Evolutionary conservation across 2,113 vertebrate species (phyloP), one percentile per base, ranked within the genome.

Genomic region (Perca fluviatilis): DNA sequence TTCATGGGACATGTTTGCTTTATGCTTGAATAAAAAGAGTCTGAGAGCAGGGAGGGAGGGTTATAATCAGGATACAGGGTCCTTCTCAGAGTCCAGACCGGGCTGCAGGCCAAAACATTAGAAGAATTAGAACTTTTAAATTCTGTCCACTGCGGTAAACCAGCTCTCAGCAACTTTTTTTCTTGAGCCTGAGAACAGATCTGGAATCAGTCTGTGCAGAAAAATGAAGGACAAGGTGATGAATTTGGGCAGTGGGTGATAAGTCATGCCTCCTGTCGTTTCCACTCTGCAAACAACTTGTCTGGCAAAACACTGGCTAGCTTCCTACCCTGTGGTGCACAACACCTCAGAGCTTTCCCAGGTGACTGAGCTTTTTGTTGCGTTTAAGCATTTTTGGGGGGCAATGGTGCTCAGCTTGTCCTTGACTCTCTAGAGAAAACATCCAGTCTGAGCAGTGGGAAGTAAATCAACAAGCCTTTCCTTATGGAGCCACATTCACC

Each of bases 41-140:
- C 36, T 64, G 15, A 4, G 33, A 19, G 53, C 3, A 6, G 69
- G 33, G 63, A 13, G 50, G 27, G 33, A 3, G 66, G 7, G 46
- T 63, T 18, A 21, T 18, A 21, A 62, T 54, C 62, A 87, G 74
- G 69, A 65, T 40, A 79, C 36, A 54, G 36, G 57, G 54, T 33
- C 5, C 57, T 30, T 43, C 75, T 77, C 74, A 9, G 16, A 60
- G 72, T 57, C 49, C 73, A 58, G 0, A 57, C 72, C 0, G 18
- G 91, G 89, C 83, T 7, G 23, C 27, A 5, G 23, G 88, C 90
- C 89, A 92, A 81, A 78, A 63, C 79, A 67, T 64, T 10, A 73
- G 18, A 60, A 78, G 85, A 83, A 86, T 86, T 82, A 83, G 47
- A 69, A 60, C 71, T 49, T 10, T 79, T 14, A 47, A 12, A 33